A percentile compares a stretch with the other conserved stretches of the same genome.
phyloP scores from a whole-genome alignment of 2,113 vertebrate species.

The Corapipo altera region DNA sequence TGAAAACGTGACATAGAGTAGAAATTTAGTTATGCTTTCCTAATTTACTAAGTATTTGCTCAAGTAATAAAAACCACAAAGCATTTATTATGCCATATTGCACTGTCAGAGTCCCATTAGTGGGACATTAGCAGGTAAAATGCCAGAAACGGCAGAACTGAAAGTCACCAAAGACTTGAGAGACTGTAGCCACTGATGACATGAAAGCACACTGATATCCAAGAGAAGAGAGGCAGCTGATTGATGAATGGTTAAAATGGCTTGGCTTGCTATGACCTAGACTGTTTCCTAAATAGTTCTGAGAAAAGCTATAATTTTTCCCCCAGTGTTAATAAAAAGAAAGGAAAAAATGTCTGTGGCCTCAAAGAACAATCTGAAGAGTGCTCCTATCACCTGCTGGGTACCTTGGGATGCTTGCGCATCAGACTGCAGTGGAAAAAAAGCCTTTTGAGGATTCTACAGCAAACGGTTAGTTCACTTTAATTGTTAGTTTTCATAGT shows the following conservation, averaged over 20 bases:
- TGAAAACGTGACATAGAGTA: not conserved
- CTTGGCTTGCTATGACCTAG: not conserved
- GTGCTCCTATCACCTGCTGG: not conserved
- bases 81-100: not conserved
- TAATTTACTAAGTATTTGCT: not conserved
- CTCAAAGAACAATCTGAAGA: not conserved
- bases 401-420: not conserved
- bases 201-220: not conserved
- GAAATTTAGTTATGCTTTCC: not conserved
- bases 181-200: not conserved
- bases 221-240: not conserved
- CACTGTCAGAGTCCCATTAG: not conserved
- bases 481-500: not conserved
- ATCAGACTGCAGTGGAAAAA: not conserved
- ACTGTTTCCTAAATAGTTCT: not conserved
- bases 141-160: not conserved
- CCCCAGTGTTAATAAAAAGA: not conserved
- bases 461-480: not conserved
- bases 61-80: not conserved
- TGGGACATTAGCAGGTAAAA: not conserved
- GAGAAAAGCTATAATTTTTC: not conserved
- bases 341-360: not conserved
- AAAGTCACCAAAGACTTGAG: not conserved
- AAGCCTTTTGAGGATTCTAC: not conserved
- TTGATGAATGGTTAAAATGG: not conserved